Base-by-base conservation (phyloP, 2,797 vertebrate species). In the Betta splendens region DNA sequence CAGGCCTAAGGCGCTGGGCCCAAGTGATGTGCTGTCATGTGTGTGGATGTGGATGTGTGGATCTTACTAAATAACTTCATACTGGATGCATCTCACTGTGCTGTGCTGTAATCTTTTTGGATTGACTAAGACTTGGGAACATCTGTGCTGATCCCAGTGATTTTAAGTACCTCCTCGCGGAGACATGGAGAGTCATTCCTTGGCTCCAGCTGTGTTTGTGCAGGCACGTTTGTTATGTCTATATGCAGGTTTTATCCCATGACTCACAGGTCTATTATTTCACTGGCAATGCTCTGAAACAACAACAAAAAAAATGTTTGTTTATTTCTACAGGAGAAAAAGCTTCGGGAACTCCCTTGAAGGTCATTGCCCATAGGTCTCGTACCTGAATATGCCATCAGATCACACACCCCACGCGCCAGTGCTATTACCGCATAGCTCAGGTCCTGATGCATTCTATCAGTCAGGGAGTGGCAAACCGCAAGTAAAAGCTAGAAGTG, bases 181-280 rank as follows among this genome's bases (percentile, higher is more conserved):
- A 33, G 29, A 56, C 3, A n/a, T n/a, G 2, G 38, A 33, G 36
- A 64, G 43, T 56, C 59, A 63, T 54, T 49, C 29, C 22, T 63
- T 36, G 26, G 57, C 64, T 50, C 68, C 47, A 65, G 59, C 67
- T 66, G 29, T 59, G 63, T 54, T 54, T 0, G 4, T 75, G 73
- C 64, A 74, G 63, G 32, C 37, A 66, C 11, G 28, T 73, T 73
- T 83, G 80, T 86, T 86, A 78, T 85, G 79, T 86, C 89, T 84
- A 53, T 22, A 15, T 64, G 45, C 23, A 35, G 59, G 48, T 79
- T 72, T 72, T 36, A 50, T 46, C 29, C 42, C 9, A 39, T 83
- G 79, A 86, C 64, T 85, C 82, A 86, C 29, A 28, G 44, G 33
- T 22, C 69, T 64, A 59, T 78, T 71, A 71, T 75, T 76, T 78